These are phyloP conservation scores for Magallana angulata DNA, from an alignment of 1,140 invertebrate genomes.

Conservation along the genomic window DNA sequence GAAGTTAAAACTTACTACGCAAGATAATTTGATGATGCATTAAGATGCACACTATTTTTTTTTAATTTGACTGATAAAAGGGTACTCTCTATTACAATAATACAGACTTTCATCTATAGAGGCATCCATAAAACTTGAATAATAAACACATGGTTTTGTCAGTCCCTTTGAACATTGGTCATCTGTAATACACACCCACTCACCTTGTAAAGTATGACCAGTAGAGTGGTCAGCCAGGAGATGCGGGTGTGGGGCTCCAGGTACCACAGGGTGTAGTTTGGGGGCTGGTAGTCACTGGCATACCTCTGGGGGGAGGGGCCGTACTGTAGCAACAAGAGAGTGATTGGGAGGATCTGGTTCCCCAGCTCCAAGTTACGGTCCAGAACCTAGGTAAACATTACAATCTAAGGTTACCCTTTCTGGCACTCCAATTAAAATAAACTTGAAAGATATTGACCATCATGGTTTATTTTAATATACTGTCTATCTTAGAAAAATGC, in stretches of 20 bases:
- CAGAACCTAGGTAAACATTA: constrained; percentile 85
- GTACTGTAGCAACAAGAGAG: constrained; percentile 92
- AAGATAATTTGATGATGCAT: too few species aligned
- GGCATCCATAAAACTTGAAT: too few species aligned
- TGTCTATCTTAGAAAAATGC: too few species aligned
- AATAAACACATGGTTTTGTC: too few species aligned
- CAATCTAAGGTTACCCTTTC: background rate
- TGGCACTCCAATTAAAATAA: background rate
- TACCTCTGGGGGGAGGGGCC: constrained; percentile 88
- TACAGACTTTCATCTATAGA: too few species aligned
- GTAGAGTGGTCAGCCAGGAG: constrained; percentile 94
- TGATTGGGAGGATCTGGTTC: constrained; percentile 90
- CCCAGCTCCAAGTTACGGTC: constrained; percentile 97
- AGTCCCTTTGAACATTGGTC: too few species aligned
- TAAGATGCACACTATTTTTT: too few species aligned
- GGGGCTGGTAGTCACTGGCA: constrained; percentile 81
- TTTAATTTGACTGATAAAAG: too few species aligned
- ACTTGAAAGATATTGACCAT: background rate
- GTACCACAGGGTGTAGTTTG: constrained; percentile 91
- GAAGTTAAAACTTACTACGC: too few species aligned
- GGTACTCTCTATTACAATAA: too few species aligned
- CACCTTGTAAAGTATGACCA: constrained; percentile 98
- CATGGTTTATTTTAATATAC: too few species aligned
- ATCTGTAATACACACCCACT: background rate
- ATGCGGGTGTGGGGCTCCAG: constrained; percentile 90